These are phyloP conservation scores for Aptenodytes patagonicus DNA, from an alignment of 2,113 vertebrate genomes.

Conservation along the genomic window DNA sequence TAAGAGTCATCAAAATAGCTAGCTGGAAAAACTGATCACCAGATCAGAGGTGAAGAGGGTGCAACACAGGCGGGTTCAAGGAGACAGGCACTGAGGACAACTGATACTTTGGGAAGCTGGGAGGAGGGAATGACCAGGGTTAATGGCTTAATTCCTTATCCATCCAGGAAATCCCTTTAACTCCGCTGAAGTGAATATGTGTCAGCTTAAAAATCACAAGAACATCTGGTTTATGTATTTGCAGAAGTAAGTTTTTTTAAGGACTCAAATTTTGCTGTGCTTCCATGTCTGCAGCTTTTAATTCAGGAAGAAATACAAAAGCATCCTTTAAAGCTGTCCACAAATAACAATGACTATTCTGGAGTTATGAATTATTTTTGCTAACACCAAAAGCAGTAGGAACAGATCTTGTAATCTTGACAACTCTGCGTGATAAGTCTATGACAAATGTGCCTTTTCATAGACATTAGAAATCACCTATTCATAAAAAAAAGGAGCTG, in stretches of 20 bases:
- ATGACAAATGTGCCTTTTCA: conserved; percentile 7
- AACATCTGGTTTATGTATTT: conserved; percentile 45
- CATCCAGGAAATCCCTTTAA: conserved; percentile 49
- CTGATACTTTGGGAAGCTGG: background rate
- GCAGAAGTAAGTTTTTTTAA: conserved; percentile 1
- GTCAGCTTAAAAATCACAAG: conserved; percentile 44
- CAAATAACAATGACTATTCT: background rate
- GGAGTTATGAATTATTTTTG: background rate
- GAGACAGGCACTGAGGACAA: background rate
- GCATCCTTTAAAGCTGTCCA: background rate
- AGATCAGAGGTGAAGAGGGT: background rate
- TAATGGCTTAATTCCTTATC: conserved; percentile 30
- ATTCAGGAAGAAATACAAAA: background rate
- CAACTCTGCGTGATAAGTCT: background rate
- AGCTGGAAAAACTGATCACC: background rate
- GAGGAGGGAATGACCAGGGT: background rate
- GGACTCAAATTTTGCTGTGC: background rate
- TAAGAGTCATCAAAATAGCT: background rate
- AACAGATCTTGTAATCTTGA: conserved; percentile 21
- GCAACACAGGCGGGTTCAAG: background rate
- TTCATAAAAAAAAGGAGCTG: background rate
- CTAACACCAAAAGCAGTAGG: background rate
- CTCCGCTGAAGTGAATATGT: background rate
- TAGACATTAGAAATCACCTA: background rate
- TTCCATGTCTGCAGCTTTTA: background rate